A percentile compares a stretch with the other conserved stretches of the same genome.
Evolutionary conservation across 2,888 invertebrate genomes (phyloP).

Genomic region (Pheosia gnoma): DNA sequence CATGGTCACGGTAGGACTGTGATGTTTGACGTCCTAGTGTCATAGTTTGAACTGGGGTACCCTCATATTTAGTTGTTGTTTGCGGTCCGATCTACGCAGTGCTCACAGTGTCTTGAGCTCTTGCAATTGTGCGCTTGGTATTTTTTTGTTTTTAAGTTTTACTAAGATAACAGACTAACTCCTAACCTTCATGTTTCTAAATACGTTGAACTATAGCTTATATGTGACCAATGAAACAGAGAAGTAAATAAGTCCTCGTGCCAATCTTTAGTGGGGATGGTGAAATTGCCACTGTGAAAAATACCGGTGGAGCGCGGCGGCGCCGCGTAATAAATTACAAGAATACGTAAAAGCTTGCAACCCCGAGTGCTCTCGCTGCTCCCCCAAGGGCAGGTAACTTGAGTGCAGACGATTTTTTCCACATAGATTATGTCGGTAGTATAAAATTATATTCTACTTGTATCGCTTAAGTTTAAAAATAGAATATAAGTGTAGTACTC

Average conservation of each 20-base stretch:
- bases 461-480: not conserved
- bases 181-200: too few species aligned
- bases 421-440: constrained; percentile 36
- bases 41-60: too few species aligned
- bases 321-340: constrained; percentile 64
- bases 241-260: constrained; percentile 47
- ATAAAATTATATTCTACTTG: not conserved
- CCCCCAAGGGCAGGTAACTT: constrained; percentile 34
- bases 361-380: constrained; percentile 38
- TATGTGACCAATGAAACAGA: constrained; percentile 52
- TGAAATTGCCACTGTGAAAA: constrained; percentile 61
- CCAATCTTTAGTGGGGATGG: constrained; percentile 58
- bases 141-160: too few species aligned
- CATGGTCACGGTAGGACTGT: too few species aligned
- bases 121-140: too few species aligned
- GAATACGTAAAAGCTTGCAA: constrained; percentile 60
- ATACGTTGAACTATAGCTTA: too few species aligned
- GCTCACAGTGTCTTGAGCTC: too few species aligned
- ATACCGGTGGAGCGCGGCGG: constrained; percentile 41
- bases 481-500: too few species aligned
- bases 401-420: constrained; percentile 43
- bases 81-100: too few species aligned
- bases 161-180: too few species aligned
- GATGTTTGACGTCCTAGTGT: too few species aligned
- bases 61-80: too few species aligned